Percentiles rank a stretch among this genome's conserved stretches.
These are phyloP conservation scores for Eutolmus rufibarbis DNA, from an alignment of 2,888 invertebrate genomes.

Conservation along the genomic window DNA sequence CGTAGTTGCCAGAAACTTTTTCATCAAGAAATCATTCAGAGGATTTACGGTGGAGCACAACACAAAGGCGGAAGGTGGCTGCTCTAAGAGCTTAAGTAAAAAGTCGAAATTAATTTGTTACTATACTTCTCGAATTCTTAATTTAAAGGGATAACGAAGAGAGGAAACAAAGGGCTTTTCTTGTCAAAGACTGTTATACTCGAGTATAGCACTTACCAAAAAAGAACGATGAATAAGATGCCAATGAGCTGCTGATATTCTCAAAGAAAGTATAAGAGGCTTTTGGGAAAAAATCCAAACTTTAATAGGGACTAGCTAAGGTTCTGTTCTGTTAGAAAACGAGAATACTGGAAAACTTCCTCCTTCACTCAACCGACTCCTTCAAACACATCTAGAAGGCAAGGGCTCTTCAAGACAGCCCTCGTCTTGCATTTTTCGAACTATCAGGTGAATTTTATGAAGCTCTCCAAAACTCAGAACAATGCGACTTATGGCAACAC, in stretches of 20 bases:
- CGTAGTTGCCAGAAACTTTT: not conserved
- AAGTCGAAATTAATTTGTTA: not conserved
- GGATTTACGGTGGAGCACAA: not conserved
- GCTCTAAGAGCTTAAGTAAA: not conserved
- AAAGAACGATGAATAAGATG: not conserved
- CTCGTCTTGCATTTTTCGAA: not conserved
- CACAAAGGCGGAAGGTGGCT: not conserved
- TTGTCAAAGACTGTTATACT: not conserved
- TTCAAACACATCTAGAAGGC: not conserved
- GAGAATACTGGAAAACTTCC: not conserved
- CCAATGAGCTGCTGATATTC: not conserved
- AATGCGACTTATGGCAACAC: not conserved
- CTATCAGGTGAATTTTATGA: not conserved
- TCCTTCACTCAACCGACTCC: not conserved
- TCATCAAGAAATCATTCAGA: not conserved
- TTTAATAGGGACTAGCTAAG: not conserved
- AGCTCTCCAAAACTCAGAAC: not conserved
- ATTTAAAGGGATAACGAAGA: not conserved
- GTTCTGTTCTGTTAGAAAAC: not conserved
- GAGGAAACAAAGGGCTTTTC: not conserved
- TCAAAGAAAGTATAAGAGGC: not conserved
- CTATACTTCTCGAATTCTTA: not conserved
- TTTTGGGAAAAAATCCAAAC: not conserved
- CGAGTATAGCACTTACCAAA: not conserved
- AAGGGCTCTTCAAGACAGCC: not conserved